Evolutionary conservation across 2,888 invertebrate species (phyloP).

Genomic region (Molorchus minor): DNA sequence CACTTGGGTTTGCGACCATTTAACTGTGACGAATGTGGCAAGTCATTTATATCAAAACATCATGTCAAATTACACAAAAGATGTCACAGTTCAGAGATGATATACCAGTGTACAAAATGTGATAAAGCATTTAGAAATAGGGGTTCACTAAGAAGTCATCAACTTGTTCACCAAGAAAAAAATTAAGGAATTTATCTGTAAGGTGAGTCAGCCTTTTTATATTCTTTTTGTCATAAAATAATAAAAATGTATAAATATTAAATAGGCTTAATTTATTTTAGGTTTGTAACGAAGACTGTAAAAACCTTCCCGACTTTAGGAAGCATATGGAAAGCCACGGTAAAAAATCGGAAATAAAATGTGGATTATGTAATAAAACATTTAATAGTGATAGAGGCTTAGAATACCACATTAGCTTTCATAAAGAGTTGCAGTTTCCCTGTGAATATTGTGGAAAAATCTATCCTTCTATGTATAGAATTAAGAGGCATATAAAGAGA

Average conservation of each 20-base stretch:
- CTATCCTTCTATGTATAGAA: slow-evolving; percentile 48
- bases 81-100: slow-evolving; percentile 48
- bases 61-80: slow-evolving; percentile 51
- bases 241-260: background rate
- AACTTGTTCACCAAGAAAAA: slow-evolving; percentile 47
- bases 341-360: slow-evolving; percentile 45
- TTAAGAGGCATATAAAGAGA: slow-evolving; percentile 51
- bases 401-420: slow-evolving; percentile 48
- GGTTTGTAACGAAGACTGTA: slow-evolving; percentile 47
- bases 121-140: slow-evolving; percentile 49
- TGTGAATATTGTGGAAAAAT: slow-evolving; percentile 54
- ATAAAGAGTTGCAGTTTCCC: slow-evolving; percentile 51
- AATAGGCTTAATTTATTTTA: slow-evolving; percentile 27
- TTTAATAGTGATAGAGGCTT: slow-evolving; percentile 49
- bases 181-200: slow-evolving; percentile 49
- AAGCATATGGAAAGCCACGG: slow-evolving; percentile 47
- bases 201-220: too few species aligned
- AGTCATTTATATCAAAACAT: slow-evolving; percentile 48
- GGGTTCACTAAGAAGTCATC: slow-evolving; percentile 49
- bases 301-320: slow-evolving; percentile 39
- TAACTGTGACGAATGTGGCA: slow-evolving; percentile 50
- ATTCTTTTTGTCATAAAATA: background rate
- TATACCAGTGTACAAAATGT: slow-evolving; percentile 50
- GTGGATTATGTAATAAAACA: slow-evolving; percentile 48
- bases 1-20: slow-evolving; percentile 52